Evolutionary conservation across 2,888 invertebrate genomes (phyloP), one percentile per base, ranked within the genome.

Genomic region (Acanthosoma haemorrhoidale): DNA sequence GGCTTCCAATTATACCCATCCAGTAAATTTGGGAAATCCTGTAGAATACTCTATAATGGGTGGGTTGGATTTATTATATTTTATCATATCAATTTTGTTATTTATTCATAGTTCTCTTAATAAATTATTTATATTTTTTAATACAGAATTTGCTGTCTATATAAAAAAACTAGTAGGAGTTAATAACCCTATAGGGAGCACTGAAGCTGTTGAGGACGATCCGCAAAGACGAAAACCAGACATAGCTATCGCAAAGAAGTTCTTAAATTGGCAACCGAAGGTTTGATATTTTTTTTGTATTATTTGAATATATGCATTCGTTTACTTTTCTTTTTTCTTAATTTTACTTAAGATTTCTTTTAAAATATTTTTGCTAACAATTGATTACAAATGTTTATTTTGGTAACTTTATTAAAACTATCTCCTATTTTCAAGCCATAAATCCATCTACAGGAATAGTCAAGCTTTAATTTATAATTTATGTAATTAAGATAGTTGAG

Each of bases 1-100:
- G 99, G 88, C 89, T 70, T 92, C 94, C 15, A 96, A 95, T 82
- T 96, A 93, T 80, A 88, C 92, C 0, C 85, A 87, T 75, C 99
- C 99, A 5, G 88, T 99, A 2, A 99, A 99, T 82, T 82, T 99
- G 73, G 99, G 99, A 41, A 99, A 99, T 82, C 98, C 99, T 0
- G 94, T 95, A 43, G 99, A 99, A 81, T 94, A 96, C 80, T 93
- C 95, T 2, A 98, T 99, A 76, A 88, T 89, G 83, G 90, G 90
- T 89, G 80, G 77, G 21, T 16, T 16, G 16, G n/a, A n/a, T n/a
- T n/a, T n/a, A n/a, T n/a, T n/a, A n/a, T n/a, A n/a, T n/a, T n/a
- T n/a, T n/a, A n/a, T 32, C 6, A n/a, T 16, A 11, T 58, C 15
- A 58, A 16, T 9, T 0, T 32, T 4, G 13, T 29, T 29, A 59